These are phyloP conservation scores for Hydropotes inermis DNA, from an alignment of 2,113 vertebrate genomes.

Conservation along the genomic window DNA sequence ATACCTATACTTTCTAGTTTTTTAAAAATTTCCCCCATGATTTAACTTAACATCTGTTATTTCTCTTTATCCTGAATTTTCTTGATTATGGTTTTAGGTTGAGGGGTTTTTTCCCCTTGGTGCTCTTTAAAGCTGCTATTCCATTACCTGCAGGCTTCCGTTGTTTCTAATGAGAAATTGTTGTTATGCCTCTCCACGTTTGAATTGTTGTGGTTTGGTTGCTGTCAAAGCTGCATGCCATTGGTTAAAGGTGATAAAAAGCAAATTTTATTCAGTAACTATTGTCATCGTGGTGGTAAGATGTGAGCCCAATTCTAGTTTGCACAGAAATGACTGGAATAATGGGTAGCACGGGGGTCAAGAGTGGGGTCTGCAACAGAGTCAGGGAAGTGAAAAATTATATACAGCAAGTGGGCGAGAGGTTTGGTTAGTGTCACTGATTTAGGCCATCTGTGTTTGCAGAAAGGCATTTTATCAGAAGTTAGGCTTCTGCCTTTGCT, in stretches of 20 bases:
- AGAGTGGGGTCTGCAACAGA: background rate
- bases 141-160: background rate
- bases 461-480: background rate
- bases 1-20: background rate
- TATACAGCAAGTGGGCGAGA: background rate
- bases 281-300: background rate
- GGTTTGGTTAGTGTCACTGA: background rate
- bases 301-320: background rate
- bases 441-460: background rate
- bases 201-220: background rate
- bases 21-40: background rate
- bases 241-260: background rate
- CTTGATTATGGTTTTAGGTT: background rate
- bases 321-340: background rate
- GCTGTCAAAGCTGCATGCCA: background rate
- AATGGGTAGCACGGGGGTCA: accelerated
- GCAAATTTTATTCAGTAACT: background rate
- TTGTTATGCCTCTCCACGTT: background rate
- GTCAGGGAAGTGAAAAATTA: background rate
- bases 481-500: background rate
- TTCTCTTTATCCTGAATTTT: conserved; percentile 10
- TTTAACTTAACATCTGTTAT: background rate
- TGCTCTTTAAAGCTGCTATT: background rate
- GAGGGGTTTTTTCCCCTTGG: background rate
- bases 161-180: background rate